phyloP scores from a whole-genome alignment of 2,888 invertebrate species.

The Notodonta ziczac region DNA sequence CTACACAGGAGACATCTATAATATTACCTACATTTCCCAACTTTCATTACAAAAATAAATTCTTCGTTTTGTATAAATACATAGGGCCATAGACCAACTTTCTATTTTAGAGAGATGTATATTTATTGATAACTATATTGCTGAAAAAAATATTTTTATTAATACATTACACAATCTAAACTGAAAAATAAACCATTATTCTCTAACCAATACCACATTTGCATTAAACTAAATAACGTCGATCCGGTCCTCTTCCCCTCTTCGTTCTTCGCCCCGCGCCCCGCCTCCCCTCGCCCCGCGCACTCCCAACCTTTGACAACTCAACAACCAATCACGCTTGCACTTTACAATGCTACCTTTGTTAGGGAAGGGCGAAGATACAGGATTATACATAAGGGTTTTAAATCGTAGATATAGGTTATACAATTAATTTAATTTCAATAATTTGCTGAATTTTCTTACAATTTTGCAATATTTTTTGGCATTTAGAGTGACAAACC shows the following conservation, averaged over 20 bases:
- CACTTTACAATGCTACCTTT: constrained; percentile 59
- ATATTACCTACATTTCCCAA: too few relatives aligned
- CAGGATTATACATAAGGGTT: constrained; percentile 13
- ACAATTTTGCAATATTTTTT: too few relatives aligned
- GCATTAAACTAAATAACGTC: constrained; percentile 23
- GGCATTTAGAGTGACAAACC: too few relatives aligned
- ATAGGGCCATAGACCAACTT: too few relatives aligned
- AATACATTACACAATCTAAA: neutral
- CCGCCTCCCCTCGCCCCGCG: constrained; percentile 54
- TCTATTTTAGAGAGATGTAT: too few relatives aligned
- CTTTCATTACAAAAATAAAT: too few relatives aligned
- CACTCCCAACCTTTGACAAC: constrained; percentile 71
- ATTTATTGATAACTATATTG: too few relatives aligned
- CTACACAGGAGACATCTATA: too few relatives aligned
- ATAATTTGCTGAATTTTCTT: too few relatives aligned
- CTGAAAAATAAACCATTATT: constrained; percentile 6
- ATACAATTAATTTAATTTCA: too few relatives aligned
- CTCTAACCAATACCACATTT: constrained; percentile 13
- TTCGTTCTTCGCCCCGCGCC: constrained; percentile 48
- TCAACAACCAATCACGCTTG: constrained; percentile 75
- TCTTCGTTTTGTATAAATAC: too few relatives aligned
- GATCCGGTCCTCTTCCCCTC: constrained; percentile 51
- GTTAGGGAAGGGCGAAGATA: constrained; percentile 20
- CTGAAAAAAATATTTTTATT: too few relatives aligned
- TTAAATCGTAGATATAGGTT: neutral